A percentile compares a stretch with the other conserved stretches of the same genome.
Evolutionary conservation across 2,113 vertebrate species (phyloP).

Genomic region (Hydrochoerus hydrochaeris): DNA sequence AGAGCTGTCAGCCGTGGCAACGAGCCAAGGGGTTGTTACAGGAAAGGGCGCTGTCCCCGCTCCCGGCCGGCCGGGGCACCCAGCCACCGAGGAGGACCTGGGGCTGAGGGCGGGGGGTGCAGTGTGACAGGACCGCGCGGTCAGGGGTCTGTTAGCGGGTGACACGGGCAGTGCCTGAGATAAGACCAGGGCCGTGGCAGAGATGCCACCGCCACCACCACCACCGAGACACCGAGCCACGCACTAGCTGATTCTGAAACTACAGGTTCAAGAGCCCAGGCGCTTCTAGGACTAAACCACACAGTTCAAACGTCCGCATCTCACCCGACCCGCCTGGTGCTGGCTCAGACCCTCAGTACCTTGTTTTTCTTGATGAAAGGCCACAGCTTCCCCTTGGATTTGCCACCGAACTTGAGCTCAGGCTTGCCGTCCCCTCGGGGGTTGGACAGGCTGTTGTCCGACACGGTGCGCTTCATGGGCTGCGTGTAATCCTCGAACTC

Average conservation of each 20-base stretch:
- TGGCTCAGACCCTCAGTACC: conserved; percentile 87
- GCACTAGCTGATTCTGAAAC: conserved; percentile 11
- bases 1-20: conserved; percentile 56
- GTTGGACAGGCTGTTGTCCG: conserved; percentile 94
- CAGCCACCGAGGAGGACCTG: conserved; percentile 33
- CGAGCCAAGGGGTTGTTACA: background rate
- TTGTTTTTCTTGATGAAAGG: conserved; percentile 99
- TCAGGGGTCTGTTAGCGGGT: conserved; percentile 81
- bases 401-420: conserved; percentile 88
- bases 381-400: conserved; percentile 97
- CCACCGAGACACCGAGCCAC: background rate
- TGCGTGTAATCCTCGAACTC: conserved; percentile 99
- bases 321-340: background rate
- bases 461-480: conserved; percentile 94
- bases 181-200: conserved; percentile 83
- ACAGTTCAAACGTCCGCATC: conserved; percentile 27
- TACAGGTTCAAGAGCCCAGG: conserved; percentile 4
- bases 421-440: conserved; percentile 89
- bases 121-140: conserved; percentile 25
- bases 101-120: conserved; percentile 52
- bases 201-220: conserved; percentile 77
- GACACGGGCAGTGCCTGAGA: conserved; percentile 60
- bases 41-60: background rate
- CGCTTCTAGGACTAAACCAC: conserved; percentile 66
- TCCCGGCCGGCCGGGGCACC: conserved; percentile 60